Evolutionary conservation across 2,113 vertebrate genomes (phyloP).

Genomic region (Hyla sarda): DNA sequence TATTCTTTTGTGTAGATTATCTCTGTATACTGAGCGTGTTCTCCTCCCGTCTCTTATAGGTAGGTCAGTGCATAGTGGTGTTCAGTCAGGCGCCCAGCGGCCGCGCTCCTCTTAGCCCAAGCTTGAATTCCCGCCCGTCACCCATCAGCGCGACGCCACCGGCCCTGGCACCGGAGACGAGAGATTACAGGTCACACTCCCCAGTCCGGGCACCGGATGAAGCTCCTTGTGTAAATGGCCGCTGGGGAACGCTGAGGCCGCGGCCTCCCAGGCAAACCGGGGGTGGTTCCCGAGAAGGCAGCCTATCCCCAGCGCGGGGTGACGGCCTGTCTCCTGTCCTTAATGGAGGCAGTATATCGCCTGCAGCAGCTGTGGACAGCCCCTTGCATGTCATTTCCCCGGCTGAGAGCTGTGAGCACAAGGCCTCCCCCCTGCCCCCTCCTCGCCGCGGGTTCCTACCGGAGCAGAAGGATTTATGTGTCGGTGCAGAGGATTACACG

Average conservation of each 20-base stretch:
- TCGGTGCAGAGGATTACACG: constrained; percentile 76
- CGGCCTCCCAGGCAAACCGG: constrained; percentile 78
- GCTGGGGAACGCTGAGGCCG: constrained; percentile 94
- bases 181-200: constrained; percentile 91
- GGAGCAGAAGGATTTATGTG: constrained; percentile 75
- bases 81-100: constrained; percentile 97
- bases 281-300: constrained; percentile 83
- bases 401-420: constrained; percentile 71
- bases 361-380: constrained; percentile 81
- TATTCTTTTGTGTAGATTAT: neutral
- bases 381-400: constrained; percentile 85
- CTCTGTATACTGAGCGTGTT: neutral
- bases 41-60: constrained; percentile 72
- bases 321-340: constrained; percentile 81
- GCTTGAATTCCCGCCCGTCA: constrained; percentile 94
- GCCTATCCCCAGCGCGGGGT: constrained; percentile 85
- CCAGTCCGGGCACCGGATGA: constrained; percentile 87
- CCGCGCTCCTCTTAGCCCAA: constrained; percentile 93
- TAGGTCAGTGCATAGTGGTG: constrained; percentile 96
- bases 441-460: constrained; percentile 72
- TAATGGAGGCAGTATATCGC: constrained; percentile 85
- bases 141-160: constrained; percentile 95
- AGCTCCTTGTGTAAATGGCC: constrained; percentile 93
- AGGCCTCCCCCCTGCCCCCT: constrained; percentile 63
- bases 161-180: constrained; percentile 83